These are phyloP conservation scores for Charadrius vociferus DNA, from an alignment of 2,113 vertebrate species.

Conservation along the genomic window DNA sequence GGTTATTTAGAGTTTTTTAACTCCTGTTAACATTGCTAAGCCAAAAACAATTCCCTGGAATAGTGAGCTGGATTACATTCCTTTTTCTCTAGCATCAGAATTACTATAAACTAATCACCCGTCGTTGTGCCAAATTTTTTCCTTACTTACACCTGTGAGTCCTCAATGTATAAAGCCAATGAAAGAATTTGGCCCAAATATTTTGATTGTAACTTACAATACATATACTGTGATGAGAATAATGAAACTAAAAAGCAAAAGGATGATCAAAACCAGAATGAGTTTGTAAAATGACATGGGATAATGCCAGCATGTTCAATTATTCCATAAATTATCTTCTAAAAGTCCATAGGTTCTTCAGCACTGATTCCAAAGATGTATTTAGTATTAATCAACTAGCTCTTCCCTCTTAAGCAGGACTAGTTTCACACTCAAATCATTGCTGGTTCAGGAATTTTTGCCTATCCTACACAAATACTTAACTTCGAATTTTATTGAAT, in stretches of 20 bases:
- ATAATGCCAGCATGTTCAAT: not conserved
- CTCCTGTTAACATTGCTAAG: not conserved
- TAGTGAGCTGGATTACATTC: not conserved
- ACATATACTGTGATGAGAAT: not conserved
- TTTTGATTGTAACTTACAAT: not conserved
- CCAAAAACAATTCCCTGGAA: not conserved
- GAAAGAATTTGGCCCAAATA: not conserved
- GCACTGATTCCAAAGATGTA: not conserved
- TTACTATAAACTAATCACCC: not conserved
- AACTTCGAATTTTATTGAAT: not conserved
- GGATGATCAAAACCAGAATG: not conserved
- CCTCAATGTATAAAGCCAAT: not conserved
- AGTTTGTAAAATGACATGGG: not conserved
- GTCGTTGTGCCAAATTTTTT: not conserved
- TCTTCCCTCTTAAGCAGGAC: not conserved
- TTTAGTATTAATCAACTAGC: not conserved
- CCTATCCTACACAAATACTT: not conserved
- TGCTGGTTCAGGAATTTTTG: not conserved
- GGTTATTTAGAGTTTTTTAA: not conserved
- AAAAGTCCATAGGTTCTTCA: not conserved
- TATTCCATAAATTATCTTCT: not conserved
- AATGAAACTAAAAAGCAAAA: not conserved
- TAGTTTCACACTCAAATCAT: not conserved
- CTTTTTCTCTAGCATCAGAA: not conserved
- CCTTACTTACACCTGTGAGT: not conserved